Evolutionary conservation across 1,140 invertebrate genomes (phyloP).

Genomic region (Pseudoatta argentina): DNA sequence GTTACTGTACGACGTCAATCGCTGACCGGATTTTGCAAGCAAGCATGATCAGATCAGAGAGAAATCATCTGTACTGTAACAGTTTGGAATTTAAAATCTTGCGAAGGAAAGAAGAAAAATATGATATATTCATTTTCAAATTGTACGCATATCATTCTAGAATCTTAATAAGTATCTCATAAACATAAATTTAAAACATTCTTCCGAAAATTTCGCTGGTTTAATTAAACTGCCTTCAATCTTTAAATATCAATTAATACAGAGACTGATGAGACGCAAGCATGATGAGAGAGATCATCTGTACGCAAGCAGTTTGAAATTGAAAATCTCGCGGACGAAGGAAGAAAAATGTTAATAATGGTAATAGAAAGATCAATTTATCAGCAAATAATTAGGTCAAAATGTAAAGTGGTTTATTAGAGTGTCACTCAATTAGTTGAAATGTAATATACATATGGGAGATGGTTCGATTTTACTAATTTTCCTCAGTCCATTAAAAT

Average conservation of each 20-base stretch:
- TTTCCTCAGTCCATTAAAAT: too few relatives aligned
- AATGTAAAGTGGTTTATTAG: too few relatives aligned
- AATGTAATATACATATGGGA: too few relatives aligned
- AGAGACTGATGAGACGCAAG: not conserved
- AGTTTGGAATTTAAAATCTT: not conserved
- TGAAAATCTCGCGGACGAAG: not conserved
- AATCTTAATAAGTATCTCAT: constrained; percentile 1
- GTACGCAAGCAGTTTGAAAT: constrained; percentile 22
- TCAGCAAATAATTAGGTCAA: too few relatives aligned
- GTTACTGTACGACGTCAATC: constrained; percentile 22
- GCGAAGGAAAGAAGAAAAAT: not conserved
- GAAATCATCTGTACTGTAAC: constrained; percentile 8
- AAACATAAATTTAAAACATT: not conserved
- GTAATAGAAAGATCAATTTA: too few relatives aligned
- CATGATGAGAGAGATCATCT: not conserved
- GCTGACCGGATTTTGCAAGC: constrained; percentile 2
- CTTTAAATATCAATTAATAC: constrained; percentile 17
- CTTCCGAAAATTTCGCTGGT: not conserved
- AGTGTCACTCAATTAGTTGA: too few relatives aligned
- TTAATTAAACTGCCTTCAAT: constrained; percentile 5
- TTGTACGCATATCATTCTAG: not conserved
- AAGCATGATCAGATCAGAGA: constrained; percentile 27
- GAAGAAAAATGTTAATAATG: not conserved
- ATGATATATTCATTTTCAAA: not conserved
- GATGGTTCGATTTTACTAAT: too few relatives aligned